phyloP scores from a whole-genome alignment of 64 coral and sea anemone genomes.

The Porites australiensis region DNA sequence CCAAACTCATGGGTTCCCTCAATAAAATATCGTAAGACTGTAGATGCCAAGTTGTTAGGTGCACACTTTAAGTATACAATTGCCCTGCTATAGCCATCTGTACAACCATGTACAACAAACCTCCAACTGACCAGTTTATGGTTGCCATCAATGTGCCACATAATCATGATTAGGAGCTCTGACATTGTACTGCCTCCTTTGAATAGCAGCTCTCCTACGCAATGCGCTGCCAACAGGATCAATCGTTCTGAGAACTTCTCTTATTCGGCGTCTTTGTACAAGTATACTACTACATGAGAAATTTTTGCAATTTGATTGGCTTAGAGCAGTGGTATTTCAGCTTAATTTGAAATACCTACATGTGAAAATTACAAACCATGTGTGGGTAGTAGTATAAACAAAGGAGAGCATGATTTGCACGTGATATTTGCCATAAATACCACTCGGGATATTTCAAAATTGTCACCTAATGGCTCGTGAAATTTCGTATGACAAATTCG shows the following conservation, averaged over 20 bases:
- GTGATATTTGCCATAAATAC: no score
- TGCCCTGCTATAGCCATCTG: slow-evolving; percentile 55
- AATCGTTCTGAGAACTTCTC: slow-evolving; percentile 32
- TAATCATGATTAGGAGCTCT: slow-evolving; percentile 45
- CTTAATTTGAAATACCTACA: no score
- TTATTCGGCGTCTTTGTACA: slow-evolving; percentile 50
- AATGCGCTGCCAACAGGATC: slow-evolving; percentile 61
- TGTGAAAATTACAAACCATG: no score
- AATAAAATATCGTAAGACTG: slow-evolving; percentile 53
- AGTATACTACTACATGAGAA: no score
- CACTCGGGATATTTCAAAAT: no score
- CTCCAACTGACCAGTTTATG: slow-evolving; percentile 61
- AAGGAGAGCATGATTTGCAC: no score
- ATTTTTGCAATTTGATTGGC: no score
- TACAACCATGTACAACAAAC: slow-evolving; percentile 64
- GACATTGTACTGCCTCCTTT: slow-evolving; percentile 70
- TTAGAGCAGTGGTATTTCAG: no score
- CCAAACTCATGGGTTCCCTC: slow-evolving; percentile 36
- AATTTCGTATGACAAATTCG: no score
- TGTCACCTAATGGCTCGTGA: no score
- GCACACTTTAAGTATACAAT: slow-evolving; percentile 65
- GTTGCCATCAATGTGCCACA: slow-evolving; percentile 71
- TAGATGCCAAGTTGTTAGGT: slow-evolving; percentile 66
- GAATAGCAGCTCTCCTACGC: slow-evolving; percentile 46
- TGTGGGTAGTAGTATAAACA: no score